phyloP scores from a whole-genome alignment of 2,797 vertebrate genomes.

The Etheostoma nigrum region DNA sequence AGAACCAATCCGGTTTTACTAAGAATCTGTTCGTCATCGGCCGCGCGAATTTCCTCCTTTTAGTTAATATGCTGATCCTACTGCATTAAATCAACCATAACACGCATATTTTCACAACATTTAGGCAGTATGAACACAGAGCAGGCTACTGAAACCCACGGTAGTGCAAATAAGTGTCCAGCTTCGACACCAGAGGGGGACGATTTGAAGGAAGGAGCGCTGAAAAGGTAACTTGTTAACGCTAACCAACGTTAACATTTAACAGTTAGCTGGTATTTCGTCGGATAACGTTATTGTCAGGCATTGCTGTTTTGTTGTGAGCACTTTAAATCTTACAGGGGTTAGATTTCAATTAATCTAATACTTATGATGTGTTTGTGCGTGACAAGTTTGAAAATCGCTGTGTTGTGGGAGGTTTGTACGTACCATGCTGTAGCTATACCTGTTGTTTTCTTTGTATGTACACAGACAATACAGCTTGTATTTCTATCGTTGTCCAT shows the following conservation, averaged over 20 bases:
- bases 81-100: background rate
- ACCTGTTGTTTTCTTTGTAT: background rate
- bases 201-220: conserved; percentile 29
- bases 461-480: background rate
- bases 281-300: background rate
- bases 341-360: background rate
- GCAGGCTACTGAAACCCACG: background rate
- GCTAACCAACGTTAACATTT: background rate
- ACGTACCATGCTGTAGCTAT: background rate
- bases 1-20: conserved; percentile 62
- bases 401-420: background rate
- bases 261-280: too few species aligned
- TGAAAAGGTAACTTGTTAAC: conserved; percentile 58
- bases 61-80: fast-evolving
- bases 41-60: conserved; percentile 54
- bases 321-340: too few species aligned
- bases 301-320: background rate
- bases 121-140: conserved; percentile 54
- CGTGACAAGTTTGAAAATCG: background rate
- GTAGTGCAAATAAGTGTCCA: background rate
- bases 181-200: conserved; percentile 44
- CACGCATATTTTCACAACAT: background rate
- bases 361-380: background rate
- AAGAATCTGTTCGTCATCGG: background rate
- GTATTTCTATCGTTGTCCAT: background rate